phyloP scores from a whole-genome alignment of 2,797 vertebrate species.

The Denticeps clupeoides region DNA sequence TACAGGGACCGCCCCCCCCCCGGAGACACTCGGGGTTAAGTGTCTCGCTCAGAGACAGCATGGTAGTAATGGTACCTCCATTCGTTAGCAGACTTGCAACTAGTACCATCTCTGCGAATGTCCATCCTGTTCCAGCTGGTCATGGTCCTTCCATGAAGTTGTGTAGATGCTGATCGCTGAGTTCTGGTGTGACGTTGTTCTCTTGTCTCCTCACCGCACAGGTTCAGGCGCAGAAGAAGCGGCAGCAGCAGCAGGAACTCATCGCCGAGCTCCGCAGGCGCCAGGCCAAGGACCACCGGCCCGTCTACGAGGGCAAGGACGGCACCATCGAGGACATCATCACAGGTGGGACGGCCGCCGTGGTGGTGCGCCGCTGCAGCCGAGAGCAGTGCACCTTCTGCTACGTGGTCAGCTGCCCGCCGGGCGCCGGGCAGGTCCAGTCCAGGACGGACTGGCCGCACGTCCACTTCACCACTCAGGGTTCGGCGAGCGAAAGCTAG shows the following conservation, averaged over 20 bases:
- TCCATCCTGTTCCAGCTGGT: no score
- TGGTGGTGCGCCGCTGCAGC: conserved; percentile 58
- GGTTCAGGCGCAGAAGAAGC: conserved; percentile 71
- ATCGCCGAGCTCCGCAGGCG: conserved; percentile 83
- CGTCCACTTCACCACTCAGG: no score
- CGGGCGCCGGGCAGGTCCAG: conserved; percentile 34
- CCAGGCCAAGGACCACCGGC: conserved; percentile 90
- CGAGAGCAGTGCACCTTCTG: conserved; percentile 57
- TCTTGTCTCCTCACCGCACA: conserved; percentile 16
- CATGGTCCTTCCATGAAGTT: neutral
- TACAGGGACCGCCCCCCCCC: no score
- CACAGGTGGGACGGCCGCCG: conserved; percentile 71
- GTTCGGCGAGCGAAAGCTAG: no score
- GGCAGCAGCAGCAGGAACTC: conserved; percentile 84
- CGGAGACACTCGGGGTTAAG: no score
- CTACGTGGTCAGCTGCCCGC: conserved; percentile 51
- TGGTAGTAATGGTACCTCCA: no score
- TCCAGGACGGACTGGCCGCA: conserved; percentile 7
- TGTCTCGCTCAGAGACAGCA: no score
- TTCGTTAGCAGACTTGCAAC: no score
- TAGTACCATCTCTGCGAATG: no score
- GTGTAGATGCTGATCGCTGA: neutral
- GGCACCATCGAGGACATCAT: conserved; percentile 97
- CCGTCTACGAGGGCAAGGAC: conserved; percentile 94
- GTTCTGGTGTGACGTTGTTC: neutral